Evolutionary conservation across 2,113 vertebrate genomes (phyloP).

Genomic region (Osmerus mordax): DNA sequence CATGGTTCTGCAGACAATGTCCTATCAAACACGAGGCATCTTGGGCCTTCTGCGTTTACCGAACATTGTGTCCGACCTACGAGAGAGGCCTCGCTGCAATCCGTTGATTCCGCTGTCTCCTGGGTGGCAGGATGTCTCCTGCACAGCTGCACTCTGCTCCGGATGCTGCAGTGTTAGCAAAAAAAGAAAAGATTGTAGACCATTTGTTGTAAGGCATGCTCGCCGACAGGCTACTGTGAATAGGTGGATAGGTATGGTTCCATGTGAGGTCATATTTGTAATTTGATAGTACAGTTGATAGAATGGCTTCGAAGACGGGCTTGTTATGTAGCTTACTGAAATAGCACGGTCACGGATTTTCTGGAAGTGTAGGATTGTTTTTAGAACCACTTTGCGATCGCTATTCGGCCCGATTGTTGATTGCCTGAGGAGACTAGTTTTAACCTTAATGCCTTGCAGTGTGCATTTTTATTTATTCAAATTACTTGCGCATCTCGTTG

Average conservation of each 20-base stretch:
- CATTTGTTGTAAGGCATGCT: background rate
- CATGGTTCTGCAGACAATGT: too few species aligned
- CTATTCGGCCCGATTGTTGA: background rate
- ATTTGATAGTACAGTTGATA: constrained; percentile 51
- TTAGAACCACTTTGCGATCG: constrained; percentile 11
- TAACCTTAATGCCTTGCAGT: too few species aligned
- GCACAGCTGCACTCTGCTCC: constrained; percentile 74
- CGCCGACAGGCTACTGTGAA: too few species aligned
- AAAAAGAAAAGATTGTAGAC: constrained; percentile 20
- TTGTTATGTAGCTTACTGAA: constrained; percentile 18
- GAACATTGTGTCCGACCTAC: background rate
- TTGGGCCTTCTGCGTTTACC: background rate
- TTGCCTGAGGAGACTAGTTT: background rate
- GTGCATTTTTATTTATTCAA: too few species aligned
- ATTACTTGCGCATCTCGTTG: too few species aligned
- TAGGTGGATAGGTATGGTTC: constrained; percentile 34
- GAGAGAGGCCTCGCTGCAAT: too few species aligned
- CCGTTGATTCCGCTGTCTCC: constrained; percentile 35
- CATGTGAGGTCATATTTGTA: constrained; percentile 50
- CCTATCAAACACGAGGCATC: too few species aligned
- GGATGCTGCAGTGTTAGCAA: constrained; percentile 65
- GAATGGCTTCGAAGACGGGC: too few species aligned
- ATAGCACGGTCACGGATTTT: constrained; percentile 55
- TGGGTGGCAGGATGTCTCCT: constrained; percentile 67
- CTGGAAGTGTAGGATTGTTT: constrained; percentile 51